These are phyloP conservation scores for Lepidochrysops patricia DNA, from an alignment of 2,888 invertebrate species.

Conservation along the genomic window DNA sequence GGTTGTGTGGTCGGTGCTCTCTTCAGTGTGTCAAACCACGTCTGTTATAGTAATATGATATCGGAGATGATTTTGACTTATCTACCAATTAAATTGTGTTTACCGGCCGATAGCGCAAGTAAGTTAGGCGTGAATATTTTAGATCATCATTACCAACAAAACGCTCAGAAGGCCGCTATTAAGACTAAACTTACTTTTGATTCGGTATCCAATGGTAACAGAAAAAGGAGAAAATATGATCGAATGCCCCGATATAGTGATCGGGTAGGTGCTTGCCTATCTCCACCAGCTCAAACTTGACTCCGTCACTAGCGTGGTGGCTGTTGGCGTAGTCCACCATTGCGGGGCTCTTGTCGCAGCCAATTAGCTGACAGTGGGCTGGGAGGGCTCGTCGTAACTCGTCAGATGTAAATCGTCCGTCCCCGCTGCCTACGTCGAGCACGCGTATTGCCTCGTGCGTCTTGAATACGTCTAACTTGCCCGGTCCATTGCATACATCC, in stretches of 20 bases:
- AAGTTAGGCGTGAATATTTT: no score
- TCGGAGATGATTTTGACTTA: no score
- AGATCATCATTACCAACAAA: no score
- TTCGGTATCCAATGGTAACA: neutral
- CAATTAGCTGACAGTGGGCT: neutral
- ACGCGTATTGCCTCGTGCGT: neutral
- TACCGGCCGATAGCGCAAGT: no score
- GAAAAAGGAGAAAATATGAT: constrained; percentile 1
- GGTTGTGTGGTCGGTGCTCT: no score
- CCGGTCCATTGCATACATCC: neutral
- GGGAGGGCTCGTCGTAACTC: neutral
- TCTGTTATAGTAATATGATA: no score
- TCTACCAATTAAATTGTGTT: no score
- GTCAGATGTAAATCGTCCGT: neutral
- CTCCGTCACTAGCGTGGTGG: neutral
- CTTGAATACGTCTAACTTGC: neutral
- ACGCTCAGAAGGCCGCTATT: no score
- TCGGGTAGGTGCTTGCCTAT: neutral
- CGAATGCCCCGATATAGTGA: neutral
- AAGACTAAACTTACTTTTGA: neutral
- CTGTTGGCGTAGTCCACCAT: neutral
- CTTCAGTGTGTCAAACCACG: no score
- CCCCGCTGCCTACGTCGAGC: neutral
- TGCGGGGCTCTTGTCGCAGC: neutral
- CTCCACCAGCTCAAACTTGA: neutral